phyloP scores from a whole-genome alignment of 35 echinoderm and acorn worm species.

The Antedon bifida region DNA sequence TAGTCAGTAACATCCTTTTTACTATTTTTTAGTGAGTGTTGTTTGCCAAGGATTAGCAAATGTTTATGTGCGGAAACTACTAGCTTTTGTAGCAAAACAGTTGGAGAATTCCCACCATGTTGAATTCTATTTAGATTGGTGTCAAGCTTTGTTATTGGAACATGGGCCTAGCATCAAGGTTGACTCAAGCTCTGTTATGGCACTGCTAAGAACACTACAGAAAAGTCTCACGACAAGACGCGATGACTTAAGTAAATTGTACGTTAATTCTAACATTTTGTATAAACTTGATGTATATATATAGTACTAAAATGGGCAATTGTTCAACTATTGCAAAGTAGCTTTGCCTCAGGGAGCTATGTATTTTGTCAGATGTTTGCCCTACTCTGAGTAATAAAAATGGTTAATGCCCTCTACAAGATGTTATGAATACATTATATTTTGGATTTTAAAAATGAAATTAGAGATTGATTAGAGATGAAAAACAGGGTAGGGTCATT shows the following conservation, averaged over 20 bases:
- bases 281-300: no score
- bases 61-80: constrained; percentile 64
- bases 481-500: no score
- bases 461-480: no score
- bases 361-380: no score
- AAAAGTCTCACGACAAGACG: constrained; percentile 31
- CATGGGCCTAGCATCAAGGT: constrained; percentile 53
- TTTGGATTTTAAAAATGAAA: no score
- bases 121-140: constrained; percentile 76
- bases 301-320: no score
- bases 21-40: constrained; percentile 46
- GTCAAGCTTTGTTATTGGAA: constrained; percentile 34
- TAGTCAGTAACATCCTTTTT: background rate
- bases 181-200: constrained; percentile 42
- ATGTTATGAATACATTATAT: no score
- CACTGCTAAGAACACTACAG: constrained; percentile 60
- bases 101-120: constrained; percentile 54
- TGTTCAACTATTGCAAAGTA: no score
- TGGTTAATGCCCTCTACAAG: no score
- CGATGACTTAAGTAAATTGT: constrained; percentile 67
- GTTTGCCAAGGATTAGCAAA: constrained; percentile 45
- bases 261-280: no score
- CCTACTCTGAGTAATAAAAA: no score
- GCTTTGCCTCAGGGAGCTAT: no score
- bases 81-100: constrained; percentile 48